These are phyloP conservation scores for Teinopalpus imperialis DNA, from an alignment of 2,888 invertebrate species.

Conservation along the genomic window DNA sequence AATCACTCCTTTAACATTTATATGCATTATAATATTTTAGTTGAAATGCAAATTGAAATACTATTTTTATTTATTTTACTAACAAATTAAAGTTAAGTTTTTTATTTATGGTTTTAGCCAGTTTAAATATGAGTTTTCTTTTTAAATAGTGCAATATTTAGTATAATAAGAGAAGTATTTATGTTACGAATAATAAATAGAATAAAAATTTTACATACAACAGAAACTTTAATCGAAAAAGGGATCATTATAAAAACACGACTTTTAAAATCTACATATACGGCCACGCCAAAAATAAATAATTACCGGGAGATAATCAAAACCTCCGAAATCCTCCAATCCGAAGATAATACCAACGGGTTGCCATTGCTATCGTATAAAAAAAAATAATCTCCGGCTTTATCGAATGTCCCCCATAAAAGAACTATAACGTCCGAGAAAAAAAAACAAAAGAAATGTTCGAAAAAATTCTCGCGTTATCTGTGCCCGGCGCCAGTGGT, in stretches of 20 bases:
- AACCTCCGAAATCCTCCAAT: slow-evolving; percentile 27
- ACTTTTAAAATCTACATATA: slow-evolving; percentile 7
- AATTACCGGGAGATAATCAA: slow-evolving; percentile 18
- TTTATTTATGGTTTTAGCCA: too few relatives aligned
- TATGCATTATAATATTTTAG: too few relatives aligned
- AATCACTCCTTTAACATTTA: too few relatives aligned
- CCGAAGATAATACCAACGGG: slow-evolving; percentile 37
- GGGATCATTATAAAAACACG: slow-evolving; percentile 20
- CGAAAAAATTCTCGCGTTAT: slow-evolving; percentile 51
- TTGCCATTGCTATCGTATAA: slow-evolving; percentile 30
- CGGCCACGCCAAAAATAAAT: slow-evolving; percentile 20
- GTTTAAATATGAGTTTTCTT: too few relatives aligned
- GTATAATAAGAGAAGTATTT: too few relatives aligned
- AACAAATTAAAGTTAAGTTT: too few relatives aligned
- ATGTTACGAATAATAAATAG: too few relatives aligned
- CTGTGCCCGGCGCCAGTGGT: slow-evolving; percentile 63
- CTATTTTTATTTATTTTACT: too few relatives aligned
- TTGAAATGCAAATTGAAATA: too few relatives aligned
- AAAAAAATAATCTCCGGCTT: slow-evolving; percentile 41
- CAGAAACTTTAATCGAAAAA: slow-evolving; percentile 19
- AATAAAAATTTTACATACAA: too few relatives aligned
- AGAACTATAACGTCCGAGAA: slow-evolving; percentile 46
- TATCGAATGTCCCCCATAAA: slow-evolving; percentile 54
- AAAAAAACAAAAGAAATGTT: slow-evolving; percentile 52
- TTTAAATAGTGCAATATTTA: too few relatives aligned